A percentile compares a stretch with the other conserved stretches of the same genome.
These are phyloP conservation scores for Gambusia affinis DNA, from an alignment of 2,113 vertebrate species.

Conservation along the genomic window DNA sequence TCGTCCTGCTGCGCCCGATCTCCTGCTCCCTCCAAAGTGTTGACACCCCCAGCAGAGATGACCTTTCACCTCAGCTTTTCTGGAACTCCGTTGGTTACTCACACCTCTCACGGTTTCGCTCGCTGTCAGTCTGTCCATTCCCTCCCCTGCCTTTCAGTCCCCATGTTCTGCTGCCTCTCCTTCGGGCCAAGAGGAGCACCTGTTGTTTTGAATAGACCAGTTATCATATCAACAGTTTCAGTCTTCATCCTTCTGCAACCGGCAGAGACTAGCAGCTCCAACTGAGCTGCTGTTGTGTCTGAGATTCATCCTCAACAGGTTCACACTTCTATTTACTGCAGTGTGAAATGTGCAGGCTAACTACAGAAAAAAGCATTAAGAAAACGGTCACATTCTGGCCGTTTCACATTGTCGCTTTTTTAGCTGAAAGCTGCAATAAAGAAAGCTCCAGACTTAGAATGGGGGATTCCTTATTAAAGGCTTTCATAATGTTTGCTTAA, in stretches of 20 bases:
- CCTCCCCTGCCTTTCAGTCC: constrained; percentile 4
- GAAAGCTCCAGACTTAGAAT: not conserved
- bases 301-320: constrained; percentile 3
- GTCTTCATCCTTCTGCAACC: constrained; percentile 12
- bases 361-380: constrained; percentile 4
- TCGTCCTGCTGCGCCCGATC: constrained; percentile 30
- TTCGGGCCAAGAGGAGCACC: constrained; percentile 23
- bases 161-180: constrained; percentile 10
- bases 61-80: constrained; percentile 49
- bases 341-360: constrained; percentile 18
- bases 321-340: constrained; percentile 6
- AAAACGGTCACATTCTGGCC: constrained; percentile 1
- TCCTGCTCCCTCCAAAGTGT: constrained; percentile 29
- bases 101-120: not conserved
- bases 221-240: constrained; percentile 54
- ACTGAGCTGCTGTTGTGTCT: constrained; percentile 37
- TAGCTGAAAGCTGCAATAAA: constrained; percentile 4
- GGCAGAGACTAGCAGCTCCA: constrained; percentile 7
- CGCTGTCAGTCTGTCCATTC: not conserved
- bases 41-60: constrained; percentile 13
- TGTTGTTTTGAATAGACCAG: constrained; percentile 48
- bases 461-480: not conserved
- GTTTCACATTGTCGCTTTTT: constrained; percentile 9
- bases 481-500: not conserved
- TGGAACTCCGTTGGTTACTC: constrained; percentile 20